These are phyloP conservation scores for Acleris holmiana DNA, from an alignment of 2,888 invertebrate species.

Conservation along the genomic window DNA sequence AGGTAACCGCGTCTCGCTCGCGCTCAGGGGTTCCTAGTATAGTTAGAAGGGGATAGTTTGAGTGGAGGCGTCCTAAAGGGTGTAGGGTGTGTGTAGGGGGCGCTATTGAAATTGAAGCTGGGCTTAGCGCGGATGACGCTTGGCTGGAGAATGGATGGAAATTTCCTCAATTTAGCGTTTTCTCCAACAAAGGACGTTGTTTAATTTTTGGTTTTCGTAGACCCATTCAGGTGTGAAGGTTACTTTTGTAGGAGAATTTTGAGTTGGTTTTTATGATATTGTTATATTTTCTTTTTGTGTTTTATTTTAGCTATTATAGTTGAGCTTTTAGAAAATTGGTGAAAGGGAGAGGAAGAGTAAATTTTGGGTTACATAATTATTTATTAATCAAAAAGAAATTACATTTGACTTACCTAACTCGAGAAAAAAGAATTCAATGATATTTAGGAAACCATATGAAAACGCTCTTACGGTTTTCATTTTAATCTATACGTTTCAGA, in stretches of 20 bases:
- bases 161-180: conserved; percentile 85
- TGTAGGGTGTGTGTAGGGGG: conserved; percentile 81
- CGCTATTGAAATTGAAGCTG: conserved; percentile 84
- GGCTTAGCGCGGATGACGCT: conserved; percentile 84
- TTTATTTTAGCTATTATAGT: no score
- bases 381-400: no score
- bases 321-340: no score
- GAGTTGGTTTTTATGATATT: no score
- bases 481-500: no score
- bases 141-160: conserved; percentile 84
- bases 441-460: no score
- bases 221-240: conserved; percentile 66
- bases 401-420: no score
- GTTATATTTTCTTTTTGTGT: no score
- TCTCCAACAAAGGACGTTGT: conserved; percentile 83
- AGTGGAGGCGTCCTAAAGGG: conserved; percentile 83
- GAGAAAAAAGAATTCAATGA: no score
- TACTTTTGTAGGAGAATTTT: conserved; percentile 42
- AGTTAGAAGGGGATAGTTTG: conserved; percentile 53
- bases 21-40: conserved; percentile 42
- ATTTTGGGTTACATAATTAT: no score
- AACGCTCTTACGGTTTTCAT: no score
- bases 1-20: conserved; percentile 65
- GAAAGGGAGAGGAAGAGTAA: no score
- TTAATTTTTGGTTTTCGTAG: conserved; percentile 82